Conservation (phyloP, 2,888 invertebrate species). For the Acleris literana region DNA sequence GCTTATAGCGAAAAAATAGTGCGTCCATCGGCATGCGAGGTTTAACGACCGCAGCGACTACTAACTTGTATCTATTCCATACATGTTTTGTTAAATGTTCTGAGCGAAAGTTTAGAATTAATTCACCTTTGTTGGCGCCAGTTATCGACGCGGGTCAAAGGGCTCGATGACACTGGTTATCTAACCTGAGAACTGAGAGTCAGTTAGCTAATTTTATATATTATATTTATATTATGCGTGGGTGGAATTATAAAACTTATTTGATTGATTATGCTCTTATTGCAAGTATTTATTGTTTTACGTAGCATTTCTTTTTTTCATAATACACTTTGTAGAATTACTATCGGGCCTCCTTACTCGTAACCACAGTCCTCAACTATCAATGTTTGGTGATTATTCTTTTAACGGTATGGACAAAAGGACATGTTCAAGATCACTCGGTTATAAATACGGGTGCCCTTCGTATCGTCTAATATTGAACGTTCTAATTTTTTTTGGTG, state of each 20-base stretch:
- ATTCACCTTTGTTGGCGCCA: constrained; percentile 43
- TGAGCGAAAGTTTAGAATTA: constrained; percentile 62
- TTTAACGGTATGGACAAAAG: too few species aligned
- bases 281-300: neutral
- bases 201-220: constrained; percentile 34
- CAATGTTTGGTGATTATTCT: too few species aligned
- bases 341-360: too few species aligned
- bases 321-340: too few species aligned
- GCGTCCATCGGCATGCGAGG: constrained; percentile 60
- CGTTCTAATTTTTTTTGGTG: too few species aligned
- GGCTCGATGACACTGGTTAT: constrained; percentile 38
- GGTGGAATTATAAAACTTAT: constrained; percentile 1
- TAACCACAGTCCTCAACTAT: too few species aligned
- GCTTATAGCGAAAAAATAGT: constrained; percentile 72
- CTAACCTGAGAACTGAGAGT: constrained; percentile 32
- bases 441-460: too few species aligned
- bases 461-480: too few species aligned
- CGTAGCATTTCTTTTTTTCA: neutral
- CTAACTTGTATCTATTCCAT: constrained; percentile 44
- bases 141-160: constrained; percentile 43
- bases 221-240: constrained; percentile 31
- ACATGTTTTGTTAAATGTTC: constrained; percentile 63
- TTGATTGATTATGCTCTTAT: neutral
- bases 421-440: too few species aligned
- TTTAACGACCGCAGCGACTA: constrained; percentile 68